These are phyloP conservation scores for Urosaurus nigricauda DNA, from an alignment of 2,797 vertebrate species.

Conservation along the genomic window DNA sequence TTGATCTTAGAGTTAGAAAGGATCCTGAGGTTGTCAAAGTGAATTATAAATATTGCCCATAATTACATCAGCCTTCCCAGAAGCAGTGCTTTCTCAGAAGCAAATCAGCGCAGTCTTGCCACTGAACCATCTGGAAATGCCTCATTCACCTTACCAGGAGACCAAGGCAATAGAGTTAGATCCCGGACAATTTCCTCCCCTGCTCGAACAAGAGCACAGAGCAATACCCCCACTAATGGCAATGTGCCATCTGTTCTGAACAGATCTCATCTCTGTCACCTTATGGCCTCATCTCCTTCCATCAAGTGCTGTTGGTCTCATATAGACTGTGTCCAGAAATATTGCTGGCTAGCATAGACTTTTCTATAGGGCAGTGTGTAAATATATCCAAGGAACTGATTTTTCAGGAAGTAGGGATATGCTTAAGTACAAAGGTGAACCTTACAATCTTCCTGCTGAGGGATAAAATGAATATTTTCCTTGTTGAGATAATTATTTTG, in stretches of 20 bases:
- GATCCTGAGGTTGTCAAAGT: neutral
- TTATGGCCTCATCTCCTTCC: neutral
- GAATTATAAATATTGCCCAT: neutral
- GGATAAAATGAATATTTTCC: too few species aligned
- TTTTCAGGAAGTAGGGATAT: neutral
- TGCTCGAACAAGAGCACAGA: neutral
- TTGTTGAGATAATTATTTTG: too few species aligned
- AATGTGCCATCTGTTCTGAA: neutral
- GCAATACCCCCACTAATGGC: neutral
- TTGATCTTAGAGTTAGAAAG: too few species aligned
- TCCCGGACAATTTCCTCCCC: slow-evolving; percentile 21
- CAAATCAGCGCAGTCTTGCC: neutral
- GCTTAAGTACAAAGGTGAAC: too few species aligned
- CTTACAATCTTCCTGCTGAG: too few species aligned
- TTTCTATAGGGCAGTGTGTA: neutral
- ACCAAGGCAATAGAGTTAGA: slow-evolving; percentile 17
- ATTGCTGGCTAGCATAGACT: neutral
- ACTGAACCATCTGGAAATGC: neutral
- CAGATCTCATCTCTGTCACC: slow-evolving; percentile 7
- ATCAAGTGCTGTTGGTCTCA: neutral
- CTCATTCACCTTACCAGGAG: neutral
- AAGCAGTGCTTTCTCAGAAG: neutral
- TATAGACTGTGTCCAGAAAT: neutral
- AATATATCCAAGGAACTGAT: neutral
- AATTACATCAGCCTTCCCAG: neutral